Base-by-base conservation (phyloP, 2,888 invertebrate species). In the Ellobium chinense region DNA sequence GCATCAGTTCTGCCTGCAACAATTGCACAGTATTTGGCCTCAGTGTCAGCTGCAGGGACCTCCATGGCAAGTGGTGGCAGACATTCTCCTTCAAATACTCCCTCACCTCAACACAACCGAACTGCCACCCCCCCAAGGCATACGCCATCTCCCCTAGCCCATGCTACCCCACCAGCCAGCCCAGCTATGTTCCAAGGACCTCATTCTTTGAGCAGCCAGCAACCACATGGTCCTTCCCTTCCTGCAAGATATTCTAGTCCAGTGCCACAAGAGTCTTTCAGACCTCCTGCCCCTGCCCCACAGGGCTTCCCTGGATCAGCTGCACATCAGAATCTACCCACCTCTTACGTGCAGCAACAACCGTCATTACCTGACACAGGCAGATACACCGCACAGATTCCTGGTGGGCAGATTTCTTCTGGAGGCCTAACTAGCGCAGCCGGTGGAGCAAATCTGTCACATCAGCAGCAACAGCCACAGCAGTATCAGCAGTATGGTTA, bases 21-120 rank as follows among this genome's bases (percentile, higher is more conserved):
- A 36, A 56, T 80, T 18, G 80, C 80, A 18, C 80, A 80, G 68
- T 80, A 80, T 56, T 31, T 80, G 14, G 69, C 80, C n/a, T 69
- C 80, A 9, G 56, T 69, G 14, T 75, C 75, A 21, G 37, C 75
- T 18, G 60, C 66, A 31, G 24, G 29, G n/a, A 29, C 34, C 4
- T 74, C 80, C 0, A 18, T 69, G 27, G 69, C 78, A 27, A 60
- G 60, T 14, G 78, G 69, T 2, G 63, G 18, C 1, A n/a, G 77
- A 31, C 54, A 39, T 29, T 65, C 75, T 14, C 68, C 77, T 4
- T 68, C 68, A 27, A 62, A 37, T 14, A 63, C 74, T 2, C n/a
- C 74, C 2, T 75, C 75, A 12, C 75, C 75, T 1, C 78, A 60
- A 14, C 70, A 31, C 3, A 39, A 29, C 24, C 27, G 27, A 27